Evolutionary conservation across 2,888 invertebrate species (phyloP).

Genomic region (Lepidonotus clava): DNA sequence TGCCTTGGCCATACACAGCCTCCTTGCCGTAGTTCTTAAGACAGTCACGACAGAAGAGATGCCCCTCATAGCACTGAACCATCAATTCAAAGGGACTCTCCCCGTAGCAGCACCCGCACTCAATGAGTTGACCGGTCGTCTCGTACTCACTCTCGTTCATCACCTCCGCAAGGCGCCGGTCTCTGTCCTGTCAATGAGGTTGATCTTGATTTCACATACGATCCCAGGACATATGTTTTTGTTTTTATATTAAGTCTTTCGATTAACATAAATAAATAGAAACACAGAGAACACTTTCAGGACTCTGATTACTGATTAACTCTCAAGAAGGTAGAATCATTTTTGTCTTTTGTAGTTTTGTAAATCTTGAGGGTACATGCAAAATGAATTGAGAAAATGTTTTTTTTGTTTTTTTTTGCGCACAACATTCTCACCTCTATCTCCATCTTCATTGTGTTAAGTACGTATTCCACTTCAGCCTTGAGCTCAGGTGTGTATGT

Average conservation of each 20-base stretch:
- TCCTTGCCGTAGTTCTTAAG: slow-evolving; percentile 65
- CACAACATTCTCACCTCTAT: background rate
- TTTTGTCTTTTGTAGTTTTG: too few species aligned
- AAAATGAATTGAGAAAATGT: too few species aligned
- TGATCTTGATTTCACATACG: too few species aligned
- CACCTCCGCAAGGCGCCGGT: slow-evolving; percentile 66
- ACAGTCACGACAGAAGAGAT: slow-evolving; percentile 76
- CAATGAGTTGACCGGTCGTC: slow-evolving; percentile 71
- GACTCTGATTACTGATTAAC: too few species aligned
- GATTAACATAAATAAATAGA: too few species aligned
- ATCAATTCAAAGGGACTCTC: slow-evolving; percentile 73
- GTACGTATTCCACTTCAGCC: background rate
- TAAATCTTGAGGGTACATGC: too few species aligned
- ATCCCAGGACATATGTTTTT: too few species aligned
- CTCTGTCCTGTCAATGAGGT: slow-evolving; percentile 69
- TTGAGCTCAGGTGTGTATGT: background rate
- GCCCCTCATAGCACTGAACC: slow-evolving; percentile 77
- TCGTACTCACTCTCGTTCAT: slow-evolving; percentile 71
- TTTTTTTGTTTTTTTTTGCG: too few species aligned
- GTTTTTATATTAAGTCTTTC: too few species aligned
- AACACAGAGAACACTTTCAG: too few species aligned
- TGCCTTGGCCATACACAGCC: slow-evolving; percentile 61
- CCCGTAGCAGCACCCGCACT: slow-evolving; percentile 76
- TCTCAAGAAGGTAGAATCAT: too few species aligned
- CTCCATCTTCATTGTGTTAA: background rate